Base-by-base conservation (phyloP, 2,888 invertebrate species). In the Euphydryas editha region DNA sequence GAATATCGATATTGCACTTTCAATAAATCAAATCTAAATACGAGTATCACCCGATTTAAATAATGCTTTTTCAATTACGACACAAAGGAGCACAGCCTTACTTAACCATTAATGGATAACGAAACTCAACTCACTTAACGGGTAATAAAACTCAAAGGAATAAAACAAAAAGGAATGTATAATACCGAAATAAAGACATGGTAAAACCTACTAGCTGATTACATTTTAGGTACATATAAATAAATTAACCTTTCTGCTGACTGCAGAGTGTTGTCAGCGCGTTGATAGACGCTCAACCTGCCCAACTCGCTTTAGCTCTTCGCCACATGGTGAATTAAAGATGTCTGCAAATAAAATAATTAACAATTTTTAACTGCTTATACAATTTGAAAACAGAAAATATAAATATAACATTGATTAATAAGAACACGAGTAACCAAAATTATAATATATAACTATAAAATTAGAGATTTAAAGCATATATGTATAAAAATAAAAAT, bases 241-340 rank as follows among this genome's bases (percentile, higher is more conserved):
- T n/a, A 20, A 30, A 30, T 36, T 37, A 13, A 75, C 92, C 92
- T 92, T 92, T 90, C 91, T 88, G 91, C 90, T 87, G 87, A 82
- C 83, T 83, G 88, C 87, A 88, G 86, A 86, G 83, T 83, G 78
- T 84, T 86, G 84, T 87, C 87, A 86, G 84, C 92, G 90, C 91
- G 86, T 85, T 89, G 84, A 86, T 82, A 77, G 82, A 80, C 79
- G 81, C 77, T 87, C 84, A 90, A 83, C 81, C 81, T 77, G 82
- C 78, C 78, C 80, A 79, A 76, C 73, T 76, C 67, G 77, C 73
- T 67, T 72, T 76, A 72, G 76, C 71, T 67, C 77, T 75, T 76
- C 78, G 76, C 78, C 79, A 72, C 81, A 90, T 90, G 74, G 77
- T 83, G 82, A 58, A 59, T 49, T 55, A 47, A 44, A 60, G 18